phyloP scores from a whole-genome alignment of 2,113 vertebrate genomes.

The Oncorhynchus masou region DNA sequence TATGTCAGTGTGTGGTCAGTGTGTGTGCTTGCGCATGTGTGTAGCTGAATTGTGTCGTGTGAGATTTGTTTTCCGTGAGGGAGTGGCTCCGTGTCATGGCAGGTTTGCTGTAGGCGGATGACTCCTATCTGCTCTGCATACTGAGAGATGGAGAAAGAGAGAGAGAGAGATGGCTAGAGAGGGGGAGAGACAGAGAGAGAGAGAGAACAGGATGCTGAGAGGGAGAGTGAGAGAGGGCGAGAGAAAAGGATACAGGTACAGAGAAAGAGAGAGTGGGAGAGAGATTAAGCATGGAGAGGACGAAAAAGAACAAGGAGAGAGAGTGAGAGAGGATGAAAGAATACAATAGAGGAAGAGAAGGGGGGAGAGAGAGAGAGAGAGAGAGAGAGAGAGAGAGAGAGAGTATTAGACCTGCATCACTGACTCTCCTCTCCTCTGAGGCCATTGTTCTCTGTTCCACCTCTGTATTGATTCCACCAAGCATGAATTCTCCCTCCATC shows the following conservation, averaged over 20 bases:
- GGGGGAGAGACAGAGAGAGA: conserved; percentile 37
- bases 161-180: conserved; percentile 25
- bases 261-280: conserved; percentile 34
- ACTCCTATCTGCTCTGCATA: conserved; percentile 38
- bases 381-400: conserved; percentile 41
- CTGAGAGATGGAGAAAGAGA: conserved; percentile 2
- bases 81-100: conserved; percentile 81
- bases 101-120: conserved; percentile 59
- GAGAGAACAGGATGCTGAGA: conserved; percentile 46
- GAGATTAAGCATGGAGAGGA: conserved; percentile 44
- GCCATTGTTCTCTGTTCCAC: conserved; percentile 86
- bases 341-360: conserved; percentile 41
- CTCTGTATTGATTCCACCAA: conserved; percentile 83
- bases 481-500: conserved; percentile 51
- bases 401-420: conserved; percentile 91
- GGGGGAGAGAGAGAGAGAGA: conserved; percentile 7
- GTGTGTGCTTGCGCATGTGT: conserved; percentile 26
- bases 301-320: not conserved
- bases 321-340: conserved; percentile 2
- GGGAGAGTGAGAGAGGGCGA: conserved; percentile 69
- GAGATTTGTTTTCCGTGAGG: conserved; percentile 83
- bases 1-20: conserved; percentile 48
- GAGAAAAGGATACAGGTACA: conserved; percentile 59
- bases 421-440: conserved; percentile 88
- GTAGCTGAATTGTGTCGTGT: conserved; percentile 16